phyloP scores from a whole-genome alignment of 2,888 invertebrate species.

The Brachynemurus nebulosus region DNA sequence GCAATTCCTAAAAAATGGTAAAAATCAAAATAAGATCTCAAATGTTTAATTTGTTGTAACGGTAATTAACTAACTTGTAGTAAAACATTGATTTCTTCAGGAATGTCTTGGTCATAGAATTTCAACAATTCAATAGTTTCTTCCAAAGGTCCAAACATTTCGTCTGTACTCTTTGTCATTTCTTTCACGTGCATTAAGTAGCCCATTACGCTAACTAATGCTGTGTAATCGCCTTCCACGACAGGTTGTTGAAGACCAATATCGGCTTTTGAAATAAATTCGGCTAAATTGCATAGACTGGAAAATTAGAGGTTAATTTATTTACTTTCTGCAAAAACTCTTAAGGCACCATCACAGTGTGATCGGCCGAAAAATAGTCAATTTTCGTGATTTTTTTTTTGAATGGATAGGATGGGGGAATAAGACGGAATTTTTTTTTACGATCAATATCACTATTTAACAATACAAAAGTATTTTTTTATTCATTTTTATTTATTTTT shows the following conservation, averaged over 20 bases:
- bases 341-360: too few species aligned
- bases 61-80: slow-evolving; percentile 46
- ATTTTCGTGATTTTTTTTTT: too few species aligned
- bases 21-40: slow-evolving; percentile 4
- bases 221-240: slow-evolving; percentile 78
- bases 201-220: slow-evolving; percentile 86
- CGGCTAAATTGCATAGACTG: slow-evolving; percentile 69
- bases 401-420: neutral
- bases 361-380: too few species aligned
- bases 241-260: slow-evolving; percentile 70
- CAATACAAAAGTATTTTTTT: too few species aligned
- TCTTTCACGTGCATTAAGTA: slow-evolving; percentile 87
- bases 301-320: neutral
- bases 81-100: slow-evolving; percentile 87
- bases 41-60: neutral
- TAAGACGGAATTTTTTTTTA: neutral
- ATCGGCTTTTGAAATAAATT: slow-evolving; percentile 82
- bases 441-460: too few species aligned
- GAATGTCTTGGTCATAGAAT: slow-evolving; percentile 91
- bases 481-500: too few species aligned
- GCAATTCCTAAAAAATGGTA: slow-evolving; percentile 54
- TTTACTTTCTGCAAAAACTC: neutral
- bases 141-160: slow-evolving; percentile 89
- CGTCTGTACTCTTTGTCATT: slow-evolving; percentile 72
- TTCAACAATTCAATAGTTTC: slow-evolving; percentile 86